Evolutionary conservation across 2,113 vertebrate genomes (phyloP).

Genomic region (Mormoops blainvillei): DNA sequence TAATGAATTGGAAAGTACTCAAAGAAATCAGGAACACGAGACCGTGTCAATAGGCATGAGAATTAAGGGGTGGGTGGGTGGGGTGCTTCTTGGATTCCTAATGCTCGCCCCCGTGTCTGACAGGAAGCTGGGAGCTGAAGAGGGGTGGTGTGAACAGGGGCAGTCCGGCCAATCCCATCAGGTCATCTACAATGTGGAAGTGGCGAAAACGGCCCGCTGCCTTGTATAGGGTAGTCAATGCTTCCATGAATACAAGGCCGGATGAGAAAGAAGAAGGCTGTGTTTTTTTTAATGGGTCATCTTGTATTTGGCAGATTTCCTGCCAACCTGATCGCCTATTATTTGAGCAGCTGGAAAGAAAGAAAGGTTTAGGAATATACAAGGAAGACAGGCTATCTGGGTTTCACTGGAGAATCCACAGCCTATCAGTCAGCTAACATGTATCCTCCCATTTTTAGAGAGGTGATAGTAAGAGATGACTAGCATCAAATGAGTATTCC

Average conservation of each 20-base stretch:
- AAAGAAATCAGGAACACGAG: not conserved
- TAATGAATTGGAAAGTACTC: not conserved
- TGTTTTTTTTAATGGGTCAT: not conserved
- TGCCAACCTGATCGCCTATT: conserved; percentile 4
- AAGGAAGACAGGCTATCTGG: not conserved
- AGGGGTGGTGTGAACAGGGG: not conserved
- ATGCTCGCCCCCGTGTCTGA: not conserved
- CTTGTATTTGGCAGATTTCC: not conserved
- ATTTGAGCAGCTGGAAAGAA: conserved; percentile 23
- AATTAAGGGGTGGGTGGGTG: not conserved
- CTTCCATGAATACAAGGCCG: not conserved
- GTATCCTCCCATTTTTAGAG: not conserved
- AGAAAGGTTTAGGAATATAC: not conserved
- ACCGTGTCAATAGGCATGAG: not conserved
- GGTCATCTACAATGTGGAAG: not conserved
- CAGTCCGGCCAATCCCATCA: not conserved
- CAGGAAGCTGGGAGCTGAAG: not conserved
- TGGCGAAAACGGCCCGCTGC: not conserved
- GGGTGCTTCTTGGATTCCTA: not conserved
- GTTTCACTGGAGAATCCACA: not conserved
- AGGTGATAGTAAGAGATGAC: not conserved
- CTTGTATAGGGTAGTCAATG: not conserved
- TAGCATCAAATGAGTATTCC: not conserved
- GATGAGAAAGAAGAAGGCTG: not conserved
- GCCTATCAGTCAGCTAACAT: not conserved